Conservation (phyloP, 2,888 invertebrate species). For the Rotaria socialis region DNA sequence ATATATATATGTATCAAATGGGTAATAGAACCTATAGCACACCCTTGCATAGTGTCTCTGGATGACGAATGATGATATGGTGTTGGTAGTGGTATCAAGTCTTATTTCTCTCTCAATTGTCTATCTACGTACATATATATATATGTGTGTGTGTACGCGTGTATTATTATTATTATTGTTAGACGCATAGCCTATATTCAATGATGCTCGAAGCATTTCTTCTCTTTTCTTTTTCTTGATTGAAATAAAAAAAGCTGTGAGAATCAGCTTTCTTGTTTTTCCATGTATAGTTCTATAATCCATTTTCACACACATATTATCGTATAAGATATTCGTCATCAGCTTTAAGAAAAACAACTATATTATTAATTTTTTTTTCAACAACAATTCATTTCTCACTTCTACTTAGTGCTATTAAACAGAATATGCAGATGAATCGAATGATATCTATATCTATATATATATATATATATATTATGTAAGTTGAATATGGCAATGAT, state of each 20-base stretch:
- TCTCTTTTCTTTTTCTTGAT: background rate
- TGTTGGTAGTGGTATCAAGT: conserved; percentile 17
- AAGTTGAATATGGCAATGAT: background rate
- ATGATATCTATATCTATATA: too few relatives aligned
- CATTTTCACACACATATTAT: conserved; percentile 28
- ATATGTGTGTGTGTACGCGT: background rate
- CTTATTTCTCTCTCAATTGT: background rate
- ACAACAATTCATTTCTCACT: background rate
- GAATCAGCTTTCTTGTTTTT: conserved; percentile 10
- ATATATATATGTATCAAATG: background rate
- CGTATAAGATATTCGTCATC: background rate
- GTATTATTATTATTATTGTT: background rate
- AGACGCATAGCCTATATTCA: background rate
- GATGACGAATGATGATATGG: background rate
- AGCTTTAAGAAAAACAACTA: conserved; percentile 1
- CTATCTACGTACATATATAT: background rate
- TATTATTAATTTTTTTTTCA: background rate
- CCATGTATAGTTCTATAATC: background rate
- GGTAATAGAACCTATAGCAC: background rate
- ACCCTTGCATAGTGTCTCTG: background rate
- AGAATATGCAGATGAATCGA: background rate
- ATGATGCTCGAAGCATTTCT: conserved; percentile 16
- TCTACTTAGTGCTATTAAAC: background rate
- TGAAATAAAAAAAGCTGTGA: conserved; percentile 21
- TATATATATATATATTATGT: background rate